phyloP scores from a whole-genome alignment of 2,113 vertebrate genomes.

The Dromaius novaehollandiae region DNA sequence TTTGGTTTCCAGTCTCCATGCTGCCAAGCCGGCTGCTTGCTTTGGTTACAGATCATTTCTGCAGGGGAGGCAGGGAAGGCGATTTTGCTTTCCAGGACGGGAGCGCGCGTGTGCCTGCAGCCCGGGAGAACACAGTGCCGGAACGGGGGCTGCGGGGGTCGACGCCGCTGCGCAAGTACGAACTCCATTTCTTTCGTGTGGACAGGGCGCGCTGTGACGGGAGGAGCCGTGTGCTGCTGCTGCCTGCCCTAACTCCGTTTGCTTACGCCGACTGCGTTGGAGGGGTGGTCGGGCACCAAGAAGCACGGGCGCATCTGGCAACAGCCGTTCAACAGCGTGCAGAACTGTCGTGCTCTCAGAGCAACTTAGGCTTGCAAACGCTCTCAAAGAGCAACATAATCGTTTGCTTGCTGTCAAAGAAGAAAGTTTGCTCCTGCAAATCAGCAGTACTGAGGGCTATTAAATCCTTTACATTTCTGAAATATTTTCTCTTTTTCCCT shows the following conservation, averaged over 20 bases:
- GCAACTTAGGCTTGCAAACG: neutral
- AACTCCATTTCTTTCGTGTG: accelerated
- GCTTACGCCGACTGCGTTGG: no score
- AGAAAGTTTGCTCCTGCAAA: neutral
- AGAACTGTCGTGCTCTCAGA: accelerated
- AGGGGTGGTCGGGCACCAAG: accelerated
- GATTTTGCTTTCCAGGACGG: neutral
- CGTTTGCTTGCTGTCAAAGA: neutral
- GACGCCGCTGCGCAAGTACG: neutral
- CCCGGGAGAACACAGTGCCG: neutral
- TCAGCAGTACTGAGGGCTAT: neutral
- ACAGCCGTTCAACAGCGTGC: accelerated
- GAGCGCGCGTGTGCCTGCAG: no score
- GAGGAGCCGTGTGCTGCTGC: neutral
- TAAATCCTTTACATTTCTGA: neutral
- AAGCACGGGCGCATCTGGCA: neutral
- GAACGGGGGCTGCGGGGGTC: neutral
- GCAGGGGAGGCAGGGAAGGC: neutral
- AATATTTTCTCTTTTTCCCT: neutral
- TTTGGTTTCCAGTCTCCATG: neutral
- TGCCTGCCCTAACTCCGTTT: neutral
- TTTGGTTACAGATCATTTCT: neutral
- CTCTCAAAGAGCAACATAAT: neutral
- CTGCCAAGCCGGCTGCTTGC: neutral
- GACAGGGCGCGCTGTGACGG: neutral